Evolutionary conservation across 2,797 vertebrate genomes (phyloP).

Genomic region (Malurus splendens): DNA sequence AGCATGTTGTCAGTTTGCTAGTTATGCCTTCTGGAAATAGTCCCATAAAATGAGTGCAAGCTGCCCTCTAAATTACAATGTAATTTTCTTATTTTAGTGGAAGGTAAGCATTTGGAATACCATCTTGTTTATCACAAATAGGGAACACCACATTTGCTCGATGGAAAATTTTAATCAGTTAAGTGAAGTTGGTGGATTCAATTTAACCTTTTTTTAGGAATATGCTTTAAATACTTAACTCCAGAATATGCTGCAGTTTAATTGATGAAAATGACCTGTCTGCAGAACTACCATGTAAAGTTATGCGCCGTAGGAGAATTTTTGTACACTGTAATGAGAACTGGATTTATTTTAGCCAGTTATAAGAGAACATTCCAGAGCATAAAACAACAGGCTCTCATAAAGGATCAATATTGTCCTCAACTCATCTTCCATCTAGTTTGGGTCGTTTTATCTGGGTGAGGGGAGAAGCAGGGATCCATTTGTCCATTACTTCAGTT

Average conservation of each 20-base stretch:
- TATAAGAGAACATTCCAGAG: background rate
- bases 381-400: background rate
- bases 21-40: constrained; percentile 30
- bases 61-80: constrained; percentile 22
- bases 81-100: constrained; percentile 28
- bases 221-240: background rate
- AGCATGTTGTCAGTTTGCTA: background rate
- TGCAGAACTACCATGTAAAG: background rate
- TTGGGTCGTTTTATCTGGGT: background rate
- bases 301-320: background rate
- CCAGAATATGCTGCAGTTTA: background rate
- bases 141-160: background rate
- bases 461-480: background rate
- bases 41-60: constrained; percentile 16
- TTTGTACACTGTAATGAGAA: background rate
- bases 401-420: background rate
- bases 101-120: constrained; percentile 12
- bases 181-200: background rate
- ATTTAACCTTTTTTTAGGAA: background rate
- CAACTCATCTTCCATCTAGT: background rate
- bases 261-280: background rate
- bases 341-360: background rate
- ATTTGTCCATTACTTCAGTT: background rate
- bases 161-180: constrained; percentile 11
- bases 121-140: background rate